Evolutionary conservation across 2,113 vertebrate genomes (phyloP), one percentile per base, ranked within the genome.

Genomic region (Cheilinus undulatus): DNA sequence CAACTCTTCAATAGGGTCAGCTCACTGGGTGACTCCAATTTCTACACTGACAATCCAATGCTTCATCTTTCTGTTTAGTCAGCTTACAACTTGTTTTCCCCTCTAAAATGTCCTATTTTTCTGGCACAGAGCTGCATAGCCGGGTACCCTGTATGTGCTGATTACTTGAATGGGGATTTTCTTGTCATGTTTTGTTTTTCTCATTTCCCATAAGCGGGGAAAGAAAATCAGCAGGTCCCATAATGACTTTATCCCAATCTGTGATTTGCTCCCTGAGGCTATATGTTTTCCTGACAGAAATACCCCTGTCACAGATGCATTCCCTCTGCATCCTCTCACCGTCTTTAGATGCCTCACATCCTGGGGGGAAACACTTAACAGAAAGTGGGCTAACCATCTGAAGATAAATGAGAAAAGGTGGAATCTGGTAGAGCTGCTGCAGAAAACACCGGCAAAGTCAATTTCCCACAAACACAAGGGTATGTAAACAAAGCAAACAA

Each of bases 241-340:
- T 76, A 75, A 89, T 77, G 80, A 79, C 73, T 78, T 71, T 14
- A 66, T 70, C 40, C 3, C 78, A 64, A 78, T 78, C 74, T 88
- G 85, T 79, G 85, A 87, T 82, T 71, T 64, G 14, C 17, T 40
- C 57, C 72, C 46, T 17, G 14, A 34, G 83, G 86, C 80, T 73
- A 64, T 80, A 63, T 42, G 66, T 85, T 79, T 79, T 48, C 66
- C 49, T 51, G 73, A 80, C 66, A 76, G 66, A 87, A 80, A 81
- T 68, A 70, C 66, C 63, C n/a, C 66, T 43, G 79, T 61, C 71
- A 52, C 24, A 62, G 51, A 80, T 32, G 28, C 59, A 69, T 52
- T 79, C 26, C 60, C 56, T 15, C 52, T 68, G 53, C 48, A 74
- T 82, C 58, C 56, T 77, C 64, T 77, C 52, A 48, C 23, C 22